Evolutionary conservation across 2,113 vertebrate genomes (phyloP).

Genomic region (Bubo blakistoni): DNA sequence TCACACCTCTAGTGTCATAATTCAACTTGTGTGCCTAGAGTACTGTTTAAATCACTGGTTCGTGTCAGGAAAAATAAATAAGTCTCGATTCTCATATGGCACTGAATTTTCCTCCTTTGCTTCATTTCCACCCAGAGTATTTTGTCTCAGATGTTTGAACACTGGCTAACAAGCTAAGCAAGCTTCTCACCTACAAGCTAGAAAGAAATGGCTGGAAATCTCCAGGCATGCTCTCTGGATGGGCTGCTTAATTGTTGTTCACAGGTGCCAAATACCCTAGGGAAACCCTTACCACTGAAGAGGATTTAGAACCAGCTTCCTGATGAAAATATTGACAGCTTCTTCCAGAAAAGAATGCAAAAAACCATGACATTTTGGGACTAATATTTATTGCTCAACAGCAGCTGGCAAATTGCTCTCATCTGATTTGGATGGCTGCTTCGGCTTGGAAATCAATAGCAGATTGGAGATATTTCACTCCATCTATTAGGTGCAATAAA

Average conservation of each 20-base stretch:
- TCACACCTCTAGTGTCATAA: background rate
- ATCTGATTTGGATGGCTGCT: slow-evolving; percentile 30
- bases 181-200: background rate
- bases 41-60: slow-evolving; percentile 20
- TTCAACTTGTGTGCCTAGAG: background rate
- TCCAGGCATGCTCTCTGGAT: background rate
- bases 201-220: background rate
- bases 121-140: background rate
- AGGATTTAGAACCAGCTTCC: background rate
- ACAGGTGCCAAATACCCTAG: background rate
- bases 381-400: slow-evolving; percentile 44
- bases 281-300: background rate
- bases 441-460: background rate
- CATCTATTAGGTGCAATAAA: background rate
- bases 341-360: background rate
- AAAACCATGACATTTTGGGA: slow-evolving; percentile 10
- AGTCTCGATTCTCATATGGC: background rate
- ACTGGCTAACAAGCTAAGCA: background rate
- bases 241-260: background rate
- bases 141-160: background rate
- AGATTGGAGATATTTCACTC: slow-evolving; percentile 27
- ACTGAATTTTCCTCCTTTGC: background rate
- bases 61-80: slow-evolving; percentile 1
- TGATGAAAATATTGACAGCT: slow-evolving; percentile 11
- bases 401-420: slow-evolving; percentile 39